phyloP scores from a whole-genome alignment of 2,888 invertebrate species.

The Brenthis hecate region DNA sequence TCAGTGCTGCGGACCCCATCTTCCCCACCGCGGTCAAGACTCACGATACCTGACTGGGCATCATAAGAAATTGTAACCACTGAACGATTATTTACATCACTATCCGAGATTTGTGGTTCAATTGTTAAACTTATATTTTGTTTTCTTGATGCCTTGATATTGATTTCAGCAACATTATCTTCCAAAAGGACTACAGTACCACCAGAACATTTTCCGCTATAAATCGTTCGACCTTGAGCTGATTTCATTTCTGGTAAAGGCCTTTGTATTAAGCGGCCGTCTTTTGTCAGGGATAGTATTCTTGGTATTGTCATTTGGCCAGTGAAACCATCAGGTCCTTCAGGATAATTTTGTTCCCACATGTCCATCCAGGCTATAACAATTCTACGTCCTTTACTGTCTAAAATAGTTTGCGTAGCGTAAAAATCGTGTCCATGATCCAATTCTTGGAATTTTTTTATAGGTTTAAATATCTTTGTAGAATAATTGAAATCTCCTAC shows the following conservation, averaged over 20 bases:
- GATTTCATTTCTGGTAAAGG: slow-evolving; percentile 51
- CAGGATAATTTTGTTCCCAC: slow-evolving; percentile 70
- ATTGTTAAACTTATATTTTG: slow-evolving; percentile 52
- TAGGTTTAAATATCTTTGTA: slow-evolving; percentile 51
- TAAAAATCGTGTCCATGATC: slow-evolving; percentile 74
- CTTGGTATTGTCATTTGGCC: slow-evolving; percentile 69
- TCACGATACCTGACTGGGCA: slow-evolving; percentile 45
- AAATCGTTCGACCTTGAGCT: slow-evolving; percentile 45
- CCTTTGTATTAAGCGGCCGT: slow-evolving; percentile 55
- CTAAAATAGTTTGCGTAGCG: slow-evolving; percentile 67
- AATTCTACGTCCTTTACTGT: slow-evolving; percentile 53
- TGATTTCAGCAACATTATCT: slow-evolving; percentile 60
- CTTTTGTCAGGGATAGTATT: slow-evolving; percentile 50
- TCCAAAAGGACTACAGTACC: slow-evolving; percentile 42
- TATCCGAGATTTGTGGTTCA: slow-evolving; percentile 44
- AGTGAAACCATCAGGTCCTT: slow-evolving; percentile 63
- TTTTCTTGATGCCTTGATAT: slow-evolving; percentile 43
- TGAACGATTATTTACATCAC: slow-evolving; percentile 25
- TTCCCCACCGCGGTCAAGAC: slow-evolving; percentile 61
- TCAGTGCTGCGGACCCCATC: slow-evolving; percentile 59
- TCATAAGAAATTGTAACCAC: slow-evolving; percentile 56
- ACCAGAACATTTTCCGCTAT: slow-evolving; percentile 43
- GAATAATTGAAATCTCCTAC: slow-evolving; percentile 66
- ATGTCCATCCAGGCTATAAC: slow-evolving; percentile 71
- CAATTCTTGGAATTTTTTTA: slow-evolving; percentile 58